Base-by-base conservation (phyloP, 2,888 invertebrate genomes). In the Eilema sororculum region DNA sequence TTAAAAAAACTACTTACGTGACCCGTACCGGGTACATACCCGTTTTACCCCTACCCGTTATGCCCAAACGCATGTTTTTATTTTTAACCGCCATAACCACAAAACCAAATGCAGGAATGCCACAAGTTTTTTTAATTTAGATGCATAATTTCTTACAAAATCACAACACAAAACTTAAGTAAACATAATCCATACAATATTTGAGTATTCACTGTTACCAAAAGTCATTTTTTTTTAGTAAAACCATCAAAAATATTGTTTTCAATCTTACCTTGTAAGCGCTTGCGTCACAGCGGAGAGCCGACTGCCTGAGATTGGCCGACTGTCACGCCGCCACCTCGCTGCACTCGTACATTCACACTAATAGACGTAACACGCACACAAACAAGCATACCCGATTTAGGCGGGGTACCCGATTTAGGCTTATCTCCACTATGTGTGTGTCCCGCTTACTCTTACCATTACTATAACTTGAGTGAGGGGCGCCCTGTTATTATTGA, bases 271-370 rank as follows among this genome's bases (percentile, higher is more conserved):
- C 58, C 37, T 66, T 33, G 66, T 16, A 66, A 66, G 66, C 66
- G 66, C 66, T 66, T 66, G 65, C 20, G 20, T 65, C 65, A 65
- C 65, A 24, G 58, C 24, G 24, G 58, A 22, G 66, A 58, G 66
- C 66, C 66, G 58, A 66, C 66, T 66, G 66, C 66, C 22, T 66
- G 66, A 58, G 66, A 66, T 46, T 46, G 46, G 46, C 46, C 37
- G 62, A 61, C 33, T 20, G 37, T 33, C 61, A 30, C 61, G 25
- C 59, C 25, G n/a, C n/a, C n/a, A 59, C 59, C 62, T 30, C 62
- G 62, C 33, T 62, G 33, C 37, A 37, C 37, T 62, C 37, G 62
- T 37, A 62, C 63, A n/a, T 41, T 41, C 41, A 16, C 63, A 37
- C 65, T 65, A 65, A 52, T 65, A 65, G 37, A 65, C 56, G 24